Base-by-base conservation (phyloP, 2,113 vertebrate species). In the Callospermophilus lateralis region DNA sequence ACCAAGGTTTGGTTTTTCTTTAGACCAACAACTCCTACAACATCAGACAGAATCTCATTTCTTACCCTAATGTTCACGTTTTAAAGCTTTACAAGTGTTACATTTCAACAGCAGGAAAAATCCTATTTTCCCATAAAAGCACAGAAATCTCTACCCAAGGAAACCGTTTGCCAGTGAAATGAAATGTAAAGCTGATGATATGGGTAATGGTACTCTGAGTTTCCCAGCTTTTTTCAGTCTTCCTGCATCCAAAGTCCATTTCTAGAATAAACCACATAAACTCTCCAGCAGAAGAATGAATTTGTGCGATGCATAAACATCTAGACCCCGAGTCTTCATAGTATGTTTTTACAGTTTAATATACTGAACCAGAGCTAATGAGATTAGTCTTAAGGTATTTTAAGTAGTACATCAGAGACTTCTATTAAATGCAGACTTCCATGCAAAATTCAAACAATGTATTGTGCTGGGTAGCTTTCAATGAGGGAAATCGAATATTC, bases 11-110 rank as follows among this genome's bases (percentile, higher is more conserved):
- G 63, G 68, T 74, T 70, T 78, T 4, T 79, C 55, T 83, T 89
- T 85, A 39, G 51, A 88, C 17, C 45, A 48, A 84, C 19, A 92
- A 77, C 48, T 61, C 70, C 42, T 79, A 70, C 48, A 70, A 30
- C 48, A 77, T 53, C 72, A 72, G 26, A 84, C 12, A 89, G 58
- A 91, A 39, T 42, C 63, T 93, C 34, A n/a, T 61, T 61, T 77
- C 48, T 22, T 67, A 78, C 37, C 51, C 4, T 42, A 88, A 63
- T 30, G 65, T 30, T 45, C 70, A 32, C 13, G 58, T 3, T 19
- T 94, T 85, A 90, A 95, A 87, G 72, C 53, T 91, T 95, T 84
- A 94, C 37, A 95, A 51, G 94, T 11, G 34, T 45, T 90, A 42
- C 32, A 78, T 48, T 53, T 95, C 34, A 19, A 85, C 6, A 76